Base-by-base conservation (phyloP, 2,888 invertebrate species). In the Megalurothrips usitatus region DNA sequence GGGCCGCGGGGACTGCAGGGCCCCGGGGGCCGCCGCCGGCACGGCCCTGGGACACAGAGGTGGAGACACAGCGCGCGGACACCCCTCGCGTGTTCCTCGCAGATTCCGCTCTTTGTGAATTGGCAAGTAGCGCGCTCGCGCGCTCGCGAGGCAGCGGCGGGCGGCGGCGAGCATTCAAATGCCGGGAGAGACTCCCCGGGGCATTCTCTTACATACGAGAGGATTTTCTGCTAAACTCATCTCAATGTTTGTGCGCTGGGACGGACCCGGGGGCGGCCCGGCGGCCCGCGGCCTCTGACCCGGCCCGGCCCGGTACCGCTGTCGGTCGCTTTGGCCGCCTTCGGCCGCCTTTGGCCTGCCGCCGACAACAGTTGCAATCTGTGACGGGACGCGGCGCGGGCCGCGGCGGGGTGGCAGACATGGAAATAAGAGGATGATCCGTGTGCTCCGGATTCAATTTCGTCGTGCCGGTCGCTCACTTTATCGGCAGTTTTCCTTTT, bases 361-460 rank as follows among this genome's bases (percentile, higher is more conserved):
- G 52, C 52, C 14, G 52, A 58, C 58, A 58, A 19, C 17, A 58
- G 58, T 17, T 58, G 58, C 58, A 58, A 17, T 58, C 58, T 19
- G 17, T 58, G 58, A 19, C 34, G 34, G 34, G 58, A 19, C 52
- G 52, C 52, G 52, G 52, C 58, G 52, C 58, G 2, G 34, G 3
- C 34, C 34, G 11, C 17, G 0, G 58, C 58, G 58, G 58, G 34
- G 34, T 43, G 19, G 4, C 58, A 58, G 58, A 14, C 58, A 58
- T 58, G 58, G 58, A 14, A 58, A 58, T 58, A 58, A 58, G 58
- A 58, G 58, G 58, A 58, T 58, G 58, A 58, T 58, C 58, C 58
- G 19, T 17, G 58, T 6, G 19, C 58, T 58, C 34, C 19, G 58
- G 58, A 58, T 58, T 58, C 58, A 58, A 58, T 58, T 58, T 58